Evolutionary conservation across 2,113 vertebrate genomes (phyloP).

Genomic region (Taurulus bubalis): DNA sequence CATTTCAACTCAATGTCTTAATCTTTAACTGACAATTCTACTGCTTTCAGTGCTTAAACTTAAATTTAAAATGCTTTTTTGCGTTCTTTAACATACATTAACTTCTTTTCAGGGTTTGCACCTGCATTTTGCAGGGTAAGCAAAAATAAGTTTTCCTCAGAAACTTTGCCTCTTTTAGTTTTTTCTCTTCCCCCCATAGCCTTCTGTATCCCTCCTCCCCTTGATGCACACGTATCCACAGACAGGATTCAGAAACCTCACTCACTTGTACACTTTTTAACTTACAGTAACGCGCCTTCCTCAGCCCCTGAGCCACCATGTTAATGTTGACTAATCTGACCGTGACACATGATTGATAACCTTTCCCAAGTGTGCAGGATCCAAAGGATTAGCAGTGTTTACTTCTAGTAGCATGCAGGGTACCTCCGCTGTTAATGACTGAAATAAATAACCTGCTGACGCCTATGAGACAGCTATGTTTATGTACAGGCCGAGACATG

Average conservation of each 20-base stretch:
- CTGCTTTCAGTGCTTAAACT: neutral
- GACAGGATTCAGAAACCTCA: slow-evolving; percentile 4
- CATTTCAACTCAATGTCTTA: neutral
- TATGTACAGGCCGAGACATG: slow-evolving; percentile 69
- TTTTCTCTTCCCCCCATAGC: neutral
- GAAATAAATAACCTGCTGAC: slow-evolving; percentile 82
- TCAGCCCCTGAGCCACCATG: slow-evolving; percentile 48
- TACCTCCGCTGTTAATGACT: slow-evolving; percentile 80
- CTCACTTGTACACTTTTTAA: slow-evolving; percentile 39
- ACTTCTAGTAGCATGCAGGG: slow-evolving; percentile 80
- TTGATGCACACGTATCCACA: neutral
- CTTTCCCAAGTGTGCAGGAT: slow-evolving; percentile 84
- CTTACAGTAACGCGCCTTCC: slow-evolving; percentile 53
- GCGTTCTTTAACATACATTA: neutral
- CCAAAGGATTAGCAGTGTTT: slow-evolving; percentile 86
- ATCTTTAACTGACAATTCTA: neutral
- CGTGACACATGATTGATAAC: slow-evolving; percentile 82
- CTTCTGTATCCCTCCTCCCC: neutral
- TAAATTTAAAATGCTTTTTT: neutral
- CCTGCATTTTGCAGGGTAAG: neutral
- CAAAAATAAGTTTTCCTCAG: neutral
- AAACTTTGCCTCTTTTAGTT: neutral
- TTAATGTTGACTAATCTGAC: slow-evolving; percentile 81
- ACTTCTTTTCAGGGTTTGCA: neutral
- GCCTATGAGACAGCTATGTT: slow-evolving; percentile 78